Evolutionary conservation across 2,888 invertebrate species (phyloP).

Genomic region (Nineta flava): DNA sequence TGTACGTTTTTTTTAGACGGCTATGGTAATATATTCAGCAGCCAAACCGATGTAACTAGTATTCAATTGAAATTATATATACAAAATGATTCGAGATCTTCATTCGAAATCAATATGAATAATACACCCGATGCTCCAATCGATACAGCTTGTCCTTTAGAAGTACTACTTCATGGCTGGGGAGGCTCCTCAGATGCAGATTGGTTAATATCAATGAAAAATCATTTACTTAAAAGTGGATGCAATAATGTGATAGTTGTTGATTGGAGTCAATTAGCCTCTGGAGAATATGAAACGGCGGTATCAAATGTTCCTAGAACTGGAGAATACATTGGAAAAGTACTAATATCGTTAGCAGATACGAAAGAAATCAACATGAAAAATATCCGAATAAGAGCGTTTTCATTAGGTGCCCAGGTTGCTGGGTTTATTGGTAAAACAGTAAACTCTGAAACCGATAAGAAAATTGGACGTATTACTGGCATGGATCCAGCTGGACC

Average conservation of each 20-base stretch:
- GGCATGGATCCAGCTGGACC: slow-evolving; percentile 30
- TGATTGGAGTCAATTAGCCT: slow-evolving; percentile 22
- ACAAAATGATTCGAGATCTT: not conserved
- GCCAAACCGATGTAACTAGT: too few relatives aligned
- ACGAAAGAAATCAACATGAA: slow-evolving; percentile 14
- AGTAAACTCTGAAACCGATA: slow-evolving; percentile 10
- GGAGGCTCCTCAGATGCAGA: slow-evolving; percentile 15
- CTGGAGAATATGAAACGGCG: not conserved
- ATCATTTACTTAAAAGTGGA: slow-evolving; percentile 19
- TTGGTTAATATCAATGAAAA: slow-evolving; percentile 12
- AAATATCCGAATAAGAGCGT: slow-evolving; percentile 23
- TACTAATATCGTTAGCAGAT: slow-evolving; percentile 20
- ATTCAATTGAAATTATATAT: too few relatives aligned
- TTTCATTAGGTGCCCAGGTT: slow-evolving; percentile 26
- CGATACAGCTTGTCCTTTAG: slow-evolving; percentile 12
- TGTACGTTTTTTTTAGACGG: too few relatives aligned
- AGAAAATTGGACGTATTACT: slow-evolving; percentile 21
- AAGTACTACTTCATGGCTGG: slow-evolving; percentile 23
- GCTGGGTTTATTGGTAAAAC: slow-evolving; percentile 20
- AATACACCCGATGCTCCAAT: slow-evolving; percentile 12
- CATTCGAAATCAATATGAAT: slow-evolving; percentile 4
- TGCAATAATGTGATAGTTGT: slow-evolving; percentile 27
- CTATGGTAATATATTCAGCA: too few relatives aligned
- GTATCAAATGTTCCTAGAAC: slow-evolving; percentile 13
- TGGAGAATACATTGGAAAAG: slow-evolving; percentile 20